Percentiles rank a stretch among this genome's conserved stretches.
phyloP scores from a whole-genome alignment of 2,113 vertebrate species.

The Pelodiscus sinensis region DNA sequence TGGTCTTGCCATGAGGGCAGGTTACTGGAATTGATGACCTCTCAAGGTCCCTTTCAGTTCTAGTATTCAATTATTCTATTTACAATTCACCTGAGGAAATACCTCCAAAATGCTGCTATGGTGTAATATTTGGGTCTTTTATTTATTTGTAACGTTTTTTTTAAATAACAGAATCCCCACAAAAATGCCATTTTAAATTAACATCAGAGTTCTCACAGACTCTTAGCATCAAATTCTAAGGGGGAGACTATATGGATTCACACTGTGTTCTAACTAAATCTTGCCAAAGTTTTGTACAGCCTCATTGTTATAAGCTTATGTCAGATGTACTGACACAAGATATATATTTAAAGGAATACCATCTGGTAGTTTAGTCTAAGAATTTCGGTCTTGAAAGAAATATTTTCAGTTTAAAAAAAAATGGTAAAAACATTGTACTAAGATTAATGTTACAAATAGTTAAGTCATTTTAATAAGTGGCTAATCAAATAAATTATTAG shows the following conservation, averaged over 20 bases:
- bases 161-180: background rate
- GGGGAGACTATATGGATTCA: rapidly evolving
- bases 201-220: background rate
- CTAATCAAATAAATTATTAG: background rate
- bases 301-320: background rate
- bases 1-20: too few relatives aligned
- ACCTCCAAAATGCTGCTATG: background rate
- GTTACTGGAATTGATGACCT: too few relatives aligned
- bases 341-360: background rate
- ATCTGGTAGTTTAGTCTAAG: background rate
- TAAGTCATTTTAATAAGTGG: background rate
- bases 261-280: background rate
- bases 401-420: background rate
- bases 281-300: background rate
- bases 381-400: background rate
- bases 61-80: too few relatives aligned
- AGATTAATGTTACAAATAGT: background rate
- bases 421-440: background rate
- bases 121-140: background rate
- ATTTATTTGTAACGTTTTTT: background rate
- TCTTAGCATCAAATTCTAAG: background rate
- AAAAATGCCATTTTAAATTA: background rate
- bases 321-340: background rate
- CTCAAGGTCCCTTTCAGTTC: too few relatives aligned
- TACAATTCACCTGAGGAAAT: background rate